Evolutionary conservation across 2,113 vertebrate genomes (phyloP), one percentile per base, ranked within the genome.

Genomic region (Hystrix brachyura): DNA sequence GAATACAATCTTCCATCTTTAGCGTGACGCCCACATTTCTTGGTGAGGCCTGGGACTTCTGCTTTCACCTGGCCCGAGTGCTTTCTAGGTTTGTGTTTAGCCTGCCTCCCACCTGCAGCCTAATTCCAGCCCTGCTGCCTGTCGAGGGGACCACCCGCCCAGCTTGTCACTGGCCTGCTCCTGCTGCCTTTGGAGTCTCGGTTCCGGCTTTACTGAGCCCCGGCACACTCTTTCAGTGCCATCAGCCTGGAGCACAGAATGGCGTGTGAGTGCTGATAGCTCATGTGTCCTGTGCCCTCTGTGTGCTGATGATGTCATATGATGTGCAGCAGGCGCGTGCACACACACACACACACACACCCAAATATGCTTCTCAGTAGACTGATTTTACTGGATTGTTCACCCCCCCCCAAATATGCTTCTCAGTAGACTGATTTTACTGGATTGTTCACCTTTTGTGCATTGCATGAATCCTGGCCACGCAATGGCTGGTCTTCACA

Each of bases 141-240:
- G 27, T 23, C 21, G 46, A 51, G 87, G 8, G 38, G 27, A 1
- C 23, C 62, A 25, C 9, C 6, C 1, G 23, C 21, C 21, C 62
- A 64, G 62, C 57, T 43, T 18, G 21, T 78, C 71, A 8, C 13
- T 9, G 8, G 0, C 38, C 38, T 13, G 34, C 23, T 65, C 64
- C 43, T 60, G 64, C 55, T 43, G 34, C 65, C 0, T 32, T 46
- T 29, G 1, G 14, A 17, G 25, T 19, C 78, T 62, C 38, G 2
- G 23, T 29, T 92, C 57, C 14, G 7, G 23, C 74, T 69, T 51
- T 51, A 11, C 38, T 38, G 38, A 38, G 17, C 2, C 62, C 29
- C 53, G 5, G 38, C 32, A n/a, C 0, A 2, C 34, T 0, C 1
- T 1, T 3, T 19, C 10, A 13, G 38, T 2, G 18, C 32, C 9